Base-by-base conservation (phyloP, 2,797 vertebrate species). In the Garrulus glandarius region DNA sequence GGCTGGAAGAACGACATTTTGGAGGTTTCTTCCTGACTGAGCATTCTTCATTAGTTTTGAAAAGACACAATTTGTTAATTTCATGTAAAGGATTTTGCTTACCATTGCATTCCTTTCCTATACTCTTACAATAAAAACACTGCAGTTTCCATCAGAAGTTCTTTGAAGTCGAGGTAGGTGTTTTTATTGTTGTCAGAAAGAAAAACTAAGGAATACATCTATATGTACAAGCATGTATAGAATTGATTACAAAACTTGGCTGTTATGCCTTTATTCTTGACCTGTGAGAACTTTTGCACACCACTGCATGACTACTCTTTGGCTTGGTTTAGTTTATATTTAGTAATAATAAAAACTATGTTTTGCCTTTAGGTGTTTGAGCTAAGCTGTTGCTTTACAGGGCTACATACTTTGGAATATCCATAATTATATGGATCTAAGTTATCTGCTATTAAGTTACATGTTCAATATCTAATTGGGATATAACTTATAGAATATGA, bases 391-490 rank as follows among this genome's bases (percentile, higher is more conserved):
- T 59, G 9, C 5, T 63, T 86, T 84, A 26, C 4, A 32, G 52
- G 26, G 21, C 22, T 46, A 2, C 2, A 1, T 34, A 12, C 29
- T 83, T 61, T 65, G 26, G 36, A 44, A 24, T 64, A 59, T 64
- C 76, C 8, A 6, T 50, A 50, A n/a, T 32, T 24, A 13, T 16
- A 2, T 39, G 49, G n/a, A n/a, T 74, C 41, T 81, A 32, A 64
- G 30, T 68, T 57, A 39, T 36, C 15, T 5, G 34, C 27, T 52
- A 6, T 13, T 32, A 47, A 59, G 22, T 43, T 36, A 50, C 1
- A 0, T 5, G 2, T 34, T 22, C 11, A 41, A n/a, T 23, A 69
- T 43, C 2, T 1, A 4, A 27, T 55, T 61, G 10, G 21, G 36
- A 21, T 24, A 16, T 21, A n/a, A 16, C 4, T 36, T 57, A 34